Percentiles rank a stretch among this genome's conserved stretches.
Conservation (phyloP, 92 coral and sea anemone genomes). For the Phenganax subtilis region DNA sequence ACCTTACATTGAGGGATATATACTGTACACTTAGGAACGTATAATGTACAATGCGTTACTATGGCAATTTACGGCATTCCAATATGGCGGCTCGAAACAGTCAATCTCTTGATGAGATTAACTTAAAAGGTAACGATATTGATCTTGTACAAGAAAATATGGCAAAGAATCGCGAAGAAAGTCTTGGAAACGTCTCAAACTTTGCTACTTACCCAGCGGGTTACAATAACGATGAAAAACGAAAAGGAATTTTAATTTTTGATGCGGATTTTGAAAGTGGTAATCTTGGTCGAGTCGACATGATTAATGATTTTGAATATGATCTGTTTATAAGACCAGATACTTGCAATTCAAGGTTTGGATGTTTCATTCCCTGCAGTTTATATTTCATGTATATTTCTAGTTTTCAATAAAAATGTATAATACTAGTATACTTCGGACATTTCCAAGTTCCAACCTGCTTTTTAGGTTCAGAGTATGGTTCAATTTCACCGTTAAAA, state of each 20-base stretch:
- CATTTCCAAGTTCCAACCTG: background rate
- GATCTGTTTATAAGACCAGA: slow-evolving; percentile 97
- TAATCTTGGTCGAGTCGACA: slow-evolving; percentile 94
- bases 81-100: slow-evolving; percentile 94
- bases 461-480: slow-evolving; percentile 66
- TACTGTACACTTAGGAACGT: background rate
- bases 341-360: slow-evolving; percentile 85
- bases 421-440: background rate
- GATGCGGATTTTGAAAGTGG: slow-evolving; percentile 99
- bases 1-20: background rate
- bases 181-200: slow-evolving; percentile 87
- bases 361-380: background rate
- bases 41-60: background rate
- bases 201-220: slow-evolving; percentile 78
- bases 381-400: background rate
- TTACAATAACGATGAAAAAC: slow-evolving; percentile 61
- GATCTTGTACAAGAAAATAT: slow-evolving; percentile 66
- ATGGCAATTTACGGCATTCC: slow-evolving; percentile 36
- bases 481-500: slow-evolving; percentile 94
- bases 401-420: background rate
- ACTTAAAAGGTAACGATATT: slow-evolving; percentile 5
- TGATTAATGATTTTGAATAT: slow-evolving; percentile 87
- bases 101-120: slow-evolving; percentile 68
- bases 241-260: slow-evolving; percentile 82
- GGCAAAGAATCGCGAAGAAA: slow-evolving; percentile 64